phyloP scores from a whole-genome alignment of 2,888 invertebrate genomes.

The Atherix ibis region DNA sequence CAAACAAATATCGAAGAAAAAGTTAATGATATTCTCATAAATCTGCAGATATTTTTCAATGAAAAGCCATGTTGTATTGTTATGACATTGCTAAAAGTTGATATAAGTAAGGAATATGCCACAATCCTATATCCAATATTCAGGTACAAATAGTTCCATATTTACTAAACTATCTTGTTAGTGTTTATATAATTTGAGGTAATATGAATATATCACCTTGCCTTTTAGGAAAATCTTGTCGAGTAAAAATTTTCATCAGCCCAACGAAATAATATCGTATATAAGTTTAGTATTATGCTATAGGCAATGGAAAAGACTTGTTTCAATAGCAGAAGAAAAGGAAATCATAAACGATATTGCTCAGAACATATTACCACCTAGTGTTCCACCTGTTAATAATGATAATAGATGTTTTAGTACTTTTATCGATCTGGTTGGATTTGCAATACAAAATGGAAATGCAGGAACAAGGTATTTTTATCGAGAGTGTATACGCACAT shows the following conservation, averaged over 20 bases:
- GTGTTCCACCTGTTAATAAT: not conserved
- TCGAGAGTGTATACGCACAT: too few species aligned
- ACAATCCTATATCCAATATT: not conserved
- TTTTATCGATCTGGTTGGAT: not conserved
- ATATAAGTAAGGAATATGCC: not conserved
- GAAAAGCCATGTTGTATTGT: not conserved
- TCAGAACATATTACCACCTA: not conserved
- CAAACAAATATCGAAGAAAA: not conserved
- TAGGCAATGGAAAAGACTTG: not conserved
- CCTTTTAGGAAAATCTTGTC: not conserved
- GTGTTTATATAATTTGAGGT: not conserved
- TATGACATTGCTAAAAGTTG: not conserved
- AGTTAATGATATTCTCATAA: not conserved
- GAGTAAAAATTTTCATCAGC: not conserved
- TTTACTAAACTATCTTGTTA: too few species aligned
- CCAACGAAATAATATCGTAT: not conserved
- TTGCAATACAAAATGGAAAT: not conserved
- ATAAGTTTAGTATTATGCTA: not conserved
- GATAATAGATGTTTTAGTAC: not conserved
- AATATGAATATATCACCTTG: not conserved
- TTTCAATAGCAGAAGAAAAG: not conserved
- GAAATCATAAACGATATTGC: not conserved
- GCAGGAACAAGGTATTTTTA: not conserved
- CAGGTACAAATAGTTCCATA: not conserved
- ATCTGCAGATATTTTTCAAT: not conserved